phyloP scores from a whole-genome alignment of 1,140 invertebrate genomes.

The Drosophila sturtevanti region DNA sequence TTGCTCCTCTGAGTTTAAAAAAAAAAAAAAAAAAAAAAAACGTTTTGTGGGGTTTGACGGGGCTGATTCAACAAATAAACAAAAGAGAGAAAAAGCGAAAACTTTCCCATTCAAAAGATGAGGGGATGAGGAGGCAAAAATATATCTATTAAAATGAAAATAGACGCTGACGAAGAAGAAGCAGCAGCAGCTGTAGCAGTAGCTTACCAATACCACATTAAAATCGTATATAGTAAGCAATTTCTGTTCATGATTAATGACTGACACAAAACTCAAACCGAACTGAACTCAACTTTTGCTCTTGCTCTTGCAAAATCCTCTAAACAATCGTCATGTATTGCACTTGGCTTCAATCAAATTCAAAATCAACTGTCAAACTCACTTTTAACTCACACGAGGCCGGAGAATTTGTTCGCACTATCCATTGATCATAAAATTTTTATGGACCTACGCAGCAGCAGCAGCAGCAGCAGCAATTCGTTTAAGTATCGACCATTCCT shows the following conservation, averaged over 20 bases:
- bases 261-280: slow-evolving; percentile 49
- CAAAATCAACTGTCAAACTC: slow-evolving; percentile 73
- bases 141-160: slow-evolving; percentile 72
- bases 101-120: slow-evolving; percentile 25
- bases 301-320: slow-evolving; percentile 60
- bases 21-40: too few species aligned
- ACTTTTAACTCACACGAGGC: slow-evolving; percentile 40
- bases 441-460: slow-evolving; percentile 65
- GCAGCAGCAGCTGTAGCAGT: slow-evolving; percentile 3
- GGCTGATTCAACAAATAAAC: slow-evolving; percentile 79
- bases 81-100: slow-evolving; percentile 60
- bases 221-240: slow-evolving; percentile 48
- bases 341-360: slow-evolving; percentile 74
- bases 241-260: slow-evolving; percentile 66
- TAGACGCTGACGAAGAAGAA: slow-evolving; percentile 61
- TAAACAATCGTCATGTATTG: slow-evolving; percentile 64
- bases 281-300: slow-evolving; percentile 1
- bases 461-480: slow-evolving; percentile 58
- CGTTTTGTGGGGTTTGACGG: slow-evolving; percentile 59
- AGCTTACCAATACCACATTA: slow-evolving; percentile 67
- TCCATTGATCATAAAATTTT: slow-evolving; percentile 81
- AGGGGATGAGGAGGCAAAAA: slow-evolving; percentile 40
- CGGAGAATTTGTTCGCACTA: slow-evolving; percentile 66
- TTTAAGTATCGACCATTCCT: slow-evolving; percentile 70
- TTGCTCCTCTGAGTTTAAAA: slow-evolving; percentile 25